Evolutionary conservation across 2,888 invertebrate species (phyloP), one percentile per base, ranked within the genome.

Genomic region (Tetranychus piercei): DNA sequence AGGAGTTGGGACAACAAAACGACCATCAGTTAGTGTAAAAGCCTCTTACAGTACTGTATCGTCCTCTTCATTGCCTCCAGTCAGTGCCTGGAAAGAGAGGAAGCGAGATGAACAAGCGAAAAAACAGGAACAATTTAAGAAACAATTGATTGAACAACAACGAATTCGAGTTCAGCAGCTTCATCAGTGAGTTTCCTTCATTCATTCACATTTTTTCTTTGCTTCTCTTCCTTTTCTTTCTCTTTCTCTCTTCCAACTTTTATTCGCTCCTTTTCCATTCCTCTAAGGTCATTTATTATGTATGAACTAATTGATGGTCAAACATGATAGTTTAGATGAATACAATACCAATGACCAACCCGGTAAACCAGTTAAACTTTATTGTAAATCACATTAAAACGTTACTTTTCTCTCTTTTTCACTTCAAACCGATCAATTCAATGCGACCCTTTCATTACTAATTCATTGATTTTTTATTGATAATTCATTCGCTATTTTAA

Each of bases 21-120:
- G 69, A 8, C 69, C 69, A 18, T 20, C 34, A n/a, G 69, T 69
- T n/a, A 23, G 22, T 5, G 69, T 69, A 11, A 69, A 69, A 69
- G 34, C 69, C 7, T 69, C 69, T 69, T 69, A 69, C 69, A 69
- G 69, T 69, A 69, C 69, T 3, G 55, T 55, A 55, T 55, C 55
- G 9, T 55, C 55, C 2, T 55, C 55, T 1, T 55, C 55, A 55
- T 6, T 55, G n/a, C 69, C 34, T 9, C 20, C 69, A 23, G 20
- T 69, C n/a, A 69, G 34, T 4, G 69, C 20, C 4, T 69, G 22
- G 69, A 69, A 34, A n/a, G 69, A 69, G 69, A 23, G 69, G 69
- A 69, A 69, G n/a, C 34, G 69, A 20, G 69, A 69, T 55, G 55
- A 55, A 55, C 55, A 55, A 55, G 9, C 6, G 7, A 55, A 55